Conservation (phyloP, 2,888 invertebrate genomes). For the Monoplex corrugatus region DNA sequence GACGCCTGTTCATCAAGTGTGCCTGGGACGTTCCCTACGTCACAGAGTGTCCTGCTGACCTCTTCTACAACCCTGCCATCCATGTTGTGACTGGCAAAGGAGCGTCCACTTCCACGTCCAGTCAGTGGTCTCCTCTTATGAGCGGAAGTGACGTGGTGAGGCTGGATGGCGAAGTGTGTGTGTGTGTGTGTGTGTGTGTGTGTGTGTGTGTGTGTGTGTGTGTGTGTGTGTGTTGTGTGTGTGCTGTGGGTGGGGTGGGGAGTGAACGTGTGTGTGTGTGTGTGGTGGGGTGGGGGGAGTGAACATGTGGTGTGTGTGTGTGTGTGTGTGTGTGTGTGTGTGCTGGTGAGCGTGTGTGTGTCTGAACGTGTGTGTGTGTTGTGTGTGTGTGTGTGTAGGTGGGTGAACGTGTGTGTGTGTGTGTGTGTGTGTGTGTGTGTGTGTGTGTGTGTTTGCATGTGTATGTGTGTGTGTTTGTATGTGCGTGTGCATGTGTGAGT, state of each 20-base stretch:
- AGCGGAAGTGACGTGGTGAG: no score
- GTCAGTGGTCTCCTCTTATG: no score
- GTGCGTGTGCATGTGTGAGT: no score
- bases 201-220: constrained; percentile 16
- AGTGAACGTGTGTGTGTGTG: background rate
- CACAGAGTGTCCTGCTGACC: constrained; percentile 51
- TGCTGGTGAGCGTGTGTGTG: no score
- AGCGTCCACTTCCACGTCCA: background rate
- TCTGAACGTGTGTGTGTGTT: no score
- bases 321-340: no score
- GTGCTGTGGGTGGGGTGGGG: background rate
- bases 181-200: background rate
- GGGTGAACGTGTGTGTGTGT: background rate
- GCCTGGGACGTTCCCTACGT: constrained; percentile 54
- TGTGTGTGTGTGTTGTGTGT: background rate
- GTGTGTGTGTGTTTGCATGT: background rate
- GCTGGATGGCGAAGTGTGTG: background rate
- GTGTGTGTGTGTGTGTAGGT: background rate
- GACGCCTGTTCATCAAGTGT: constrained; percentile 50
- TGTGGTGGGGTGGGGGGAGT: no score
- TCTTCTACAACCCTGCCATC: constrained; percentile 52
- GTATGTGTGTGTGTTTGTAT: no score
- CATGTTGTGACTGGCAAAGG: constrained; percentile 54
- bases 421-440: no score
- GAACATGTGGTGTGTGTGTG: no score